Base-by-base conservation (phyloP, 2,888 invertebrate species). In the Ormia ochracea region DNA sequence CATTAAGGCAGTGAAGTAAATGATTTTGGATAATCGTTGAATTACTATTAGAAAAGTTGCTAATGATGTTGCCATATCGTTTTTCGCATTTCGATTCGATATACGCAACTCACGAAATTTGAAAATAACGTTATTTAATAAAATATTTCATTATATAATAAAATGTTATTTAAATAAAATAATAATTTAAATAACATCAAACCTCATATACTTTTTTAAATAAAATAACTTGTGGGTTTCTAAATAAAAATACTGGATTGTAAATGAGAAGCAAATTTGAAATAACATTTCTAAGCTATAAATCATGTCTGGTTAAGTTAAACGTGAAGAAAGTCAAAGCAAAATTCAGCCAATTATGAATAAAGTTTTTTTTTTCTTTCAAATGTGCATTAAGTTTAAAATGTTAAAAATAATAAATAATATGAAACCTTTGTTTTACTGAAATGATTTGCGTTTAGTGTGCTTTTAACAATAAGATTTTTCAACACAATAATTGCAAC, bases 261-360 rank as follows among this genome's bases (percentile, higher is more conserved):
- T 17, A 41, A 41, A 17, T 17, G 14, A 41, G n/a, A 41, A 41
- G 6, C 6, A 41, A 17, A 41, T 41, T 41, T 41, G 41, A 41
- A 17, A 41, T 33, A 33, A 52, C 33, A 48, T 66, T 74, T 74
- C 56, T 58, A 66, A 48, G 58, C 56, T 14, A 58, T 38, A 26
- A 56, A 48, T 56, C 58, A 74, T 74, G 31, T 56, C 19, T 38
- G 58, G n/a, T 66, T 73, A 66, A 58, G 48, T 74, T 56, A 26
- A 56, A 54, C 65, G 65, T 63, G 41, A 41, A 14, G 41, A 41
- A 41, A 41, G 5, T 17, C 17, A 17, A 41, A 41, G 6, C 14
- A 17, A 17, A 38, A 14, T 38, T 36, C 10, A 36, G 5, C n/a
- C n/a, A 36, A 36, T n/a, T 28, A 28, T 6, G 4, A 5, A 38